Base-by-base conservation (phyloP, 2,113 vertebrate genomes). In the Dicrurus megarhynchus region DNA sequence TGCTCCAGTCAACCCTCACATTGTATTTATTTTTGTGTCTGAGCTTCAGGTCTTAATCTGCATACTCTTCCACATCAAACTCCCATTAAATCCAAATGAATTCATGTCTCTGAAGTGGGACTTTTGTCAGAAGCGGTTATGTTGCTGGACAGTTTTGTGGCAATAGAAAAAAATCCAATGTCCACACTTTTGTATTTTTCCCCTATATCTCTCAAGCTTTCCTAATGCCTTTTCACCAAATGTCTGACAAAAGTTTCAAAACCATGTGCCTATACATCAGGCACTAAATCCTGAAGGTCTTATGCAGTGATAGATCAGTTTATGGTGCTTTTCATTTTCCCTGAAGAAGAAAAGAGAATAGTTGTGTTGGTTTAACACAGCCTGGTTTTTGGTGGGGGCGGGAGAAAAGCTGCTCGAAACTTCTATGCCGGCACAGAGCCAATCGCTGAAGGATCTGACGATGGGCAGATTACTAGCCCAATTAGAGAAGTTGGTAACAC, bases 251-350 rank as follows among this genome's bases (percentile, higher is more conserved):
- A 85, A 74, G 21, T 76, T 53, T 78, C 32, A 47, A 21, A 35
- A 35, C 47, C 24, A 35, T 33, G 7, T 85, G 39, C 28, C 60
- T 81, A 5, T 41, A 83, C 27, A 13, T 35, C 15, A 7, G 33
- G 33, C 18, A 84, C 27, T 60, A 70, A 91, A 71, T 55, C 19
- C 35, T 65, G 75, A 63, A 61, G 37, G n/a, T 30, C 7, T 39
- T 56, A 22, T 0, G 1, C 67, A 47, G 41, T 6, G 1, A 35
- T 30, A 56, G 18, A 18, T n/a, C 1, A 2, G 6, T 79, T 92
- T 63, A 21, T 56, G 27, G 8, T 35, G 27, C 67, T 89, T 91
- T 50, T 27, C 26, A 20, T 37, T 32, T 70, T 56, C 50, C 7
- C 37, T 14, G n/a, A 65, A 64, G 37, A 77, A 60, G 32, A 77